Evolutionary conservation across 30 jellyfish, hydroid and myxozoan genomes (phyloP), one percentile per base, ranked within the genome.

Genomic region (Sanderia malayensis): DNA sequence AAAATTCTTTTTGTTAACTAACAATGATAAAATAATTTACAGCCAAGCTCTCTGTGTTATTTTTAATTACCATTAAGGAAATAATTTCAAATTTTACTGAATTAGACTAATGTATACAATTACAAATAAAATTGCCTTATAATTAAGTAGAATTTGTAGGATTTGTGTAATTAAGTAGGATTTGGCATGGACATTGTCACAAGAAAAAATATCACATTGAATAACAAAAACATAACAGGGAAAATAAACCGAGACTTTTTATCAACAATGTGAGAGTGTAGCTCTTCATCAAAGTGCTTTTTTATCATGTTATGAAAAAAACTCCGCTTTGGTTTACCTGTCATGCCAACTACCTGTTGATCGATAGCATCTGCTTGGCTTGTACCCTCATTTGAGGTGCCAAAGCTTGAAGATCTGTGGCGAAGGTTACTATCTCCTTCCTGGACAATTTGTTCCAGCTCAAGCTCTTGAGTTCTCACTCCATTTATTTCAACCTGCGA

Each of bases 201-300:
- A n/a, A 41, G 24, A 41, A 74, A 74, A 60, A 52, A 74, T 17
- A 26, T 18, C 23, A 60, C 29, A 44, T 74, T 74, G 55, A 31
- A 57, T 7, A 74, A 21, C 18, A 41, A 20, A 57, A 74, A 74
- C 19, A 55, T 11, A 17, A 74, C 28, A 20, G 86, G 86, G 31
- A 57, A 74, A 24, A 74, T 41, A 60, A 37, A 29, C 27, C 79
- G 64, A 31, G 80, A 58, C 4, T 20, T 58, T 37, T 37, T 46
- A 4, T 74, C 86, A 23, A 74, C 37, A 33, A 74, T 30, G 47
- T 74, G 86, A 1, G 37, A 20, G 9, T 74, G 68, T 25, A 28
- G 30, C 24, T 71, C 45, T 24, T 45, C 28, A 47, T 13, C 29
- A 11, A n/a, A n/a, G n/a, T 70, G 82, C 4, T 46, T 70, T 41